Percentiles rank a stretch among this genome's conserved stretches.
These are phyloP conservation scores for Paramormyrops kingsleyae DNA, from an alignment of 2,113 vertebrate genomes.

Conservation along the genomic window DNA sequence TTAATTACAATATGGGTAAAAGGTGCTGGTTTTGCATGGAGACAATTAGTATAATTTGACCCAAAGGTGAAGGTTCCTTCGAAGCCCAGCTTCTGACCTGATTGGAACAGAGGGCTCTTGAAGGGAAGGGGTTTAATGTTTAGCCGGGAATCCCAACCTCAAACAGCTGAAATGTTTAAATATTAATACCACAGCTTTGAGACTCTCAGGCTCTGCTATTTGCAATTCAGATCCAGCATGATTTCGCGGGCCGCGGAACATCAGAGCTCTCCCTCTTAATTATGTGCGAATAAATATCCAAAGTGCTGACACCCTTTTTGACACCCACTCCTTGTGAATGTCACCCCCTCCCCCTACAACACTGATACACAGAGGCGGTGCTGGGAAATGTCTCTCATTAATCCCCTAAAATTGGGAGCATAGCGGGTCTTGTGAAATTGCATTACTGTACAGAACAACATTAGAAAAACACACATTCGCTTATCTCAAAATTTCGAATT, in stretches of 20 bases:
- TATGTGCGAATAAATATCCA: conserved; percentile 17
- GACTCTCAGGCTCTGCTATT: conserved; percentile 6
- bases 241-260: not conserved
- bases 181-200: conserved; percentile 13
- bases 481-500: not conserved
- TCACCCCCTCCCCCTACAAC: not conserved
- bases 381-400: not conserved
- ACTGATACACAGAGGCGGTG: not conserved
- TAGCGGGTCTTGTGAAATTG: not conserved
- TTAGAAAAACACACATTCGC: not conserved
- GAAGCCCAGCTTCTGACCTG: conserved; percentile 4
- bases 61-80: not conserved
- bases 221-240: conserved; percentile 10
- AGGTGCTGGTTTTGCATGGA: not conserved
- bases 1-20: not conserved
- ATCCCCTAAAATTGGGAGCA: not conserved
- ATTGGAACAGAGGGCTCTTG: not conserved
- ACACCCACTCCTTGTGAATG: not conserved
- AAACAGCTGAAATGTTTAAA: conserved; percentile 20
- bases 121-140: conserved; percentile 16
- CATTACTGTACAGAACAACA: not conserved
- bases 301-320: conserved; percentile 13
- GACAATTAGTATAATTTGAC: conserved; percentile 1
- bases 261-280: not conserved
- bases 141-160: conserved; percentile 2